Conservation (phyloP, 2,113 vertebrate species). For the Thunnus maccoyii region DNA sequence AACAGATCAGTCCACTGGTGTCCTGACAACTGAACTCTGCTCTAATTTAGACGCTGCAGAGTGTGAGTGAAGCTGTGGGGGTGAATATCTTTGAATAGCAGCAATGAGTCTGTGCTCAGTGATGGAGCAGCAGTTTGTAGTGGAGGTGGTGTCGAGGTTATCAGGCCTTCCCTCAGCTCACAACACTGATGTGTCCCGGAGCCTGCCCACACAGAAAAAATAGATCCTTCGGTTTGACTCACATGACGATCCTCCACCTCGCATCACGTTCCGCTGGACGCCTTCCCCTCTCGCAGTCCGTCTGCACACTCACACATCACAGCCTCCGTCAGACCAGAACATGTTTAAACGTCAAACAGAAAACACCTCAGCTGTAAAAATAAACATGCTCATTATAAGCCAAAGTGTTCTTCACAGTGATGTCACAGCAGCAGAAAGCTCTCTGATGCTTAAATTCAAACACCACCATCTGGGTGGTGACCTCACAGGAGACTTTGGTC, state of each 20-base stretch:
- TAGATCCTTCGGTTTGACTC: constrained; percentile 68
- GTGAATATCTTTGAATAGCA: constrained; percentile 59
- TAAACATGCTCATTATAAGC: not conserved
- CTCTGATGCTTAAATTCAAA: too few species aligned
- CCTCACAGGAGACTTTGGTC: too few species aligned
- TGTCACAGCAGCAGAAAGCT: not conserved
- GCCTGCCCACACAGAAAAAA: constrained; percentile 64
- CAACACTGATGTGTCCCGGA: constrained; percentile 65
- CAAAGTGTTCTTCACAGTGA: not conserved
- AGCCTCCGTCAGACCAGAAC: constrained; percentile 37
- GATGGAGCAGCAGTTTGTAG: constrained; percentile 62
- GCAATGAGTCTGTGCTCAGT: constrained; percentile 54
- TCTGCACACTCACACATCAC: constrained; percentile 30
- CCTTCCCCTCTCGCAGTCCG: constrained; percentile 30
- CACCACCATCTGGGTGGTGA: too few species aligned
- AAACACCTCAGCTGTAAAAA: constrained; percentile 50
- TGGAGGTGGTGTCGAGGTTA: constrained; percentile 72
- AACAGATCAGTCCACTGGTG: not conserved
- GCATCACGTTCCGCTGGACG: constrained; percentile 52
- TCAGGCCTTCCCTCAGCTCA: constrained; percentile 50
- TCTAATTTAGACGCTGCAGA: constrained; percentile 32
- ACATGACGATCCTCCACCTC: constrained; percentile 50
- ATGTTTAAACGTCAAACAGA: not conserved
- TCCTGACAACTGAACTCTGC: constrained; percentile 40
- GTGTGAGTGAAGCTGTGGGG: constrained; percentile 51